Base-by-base conservation (phyloP, 2,888 invertebrate species). In the Rotaria macrura region DNA sequence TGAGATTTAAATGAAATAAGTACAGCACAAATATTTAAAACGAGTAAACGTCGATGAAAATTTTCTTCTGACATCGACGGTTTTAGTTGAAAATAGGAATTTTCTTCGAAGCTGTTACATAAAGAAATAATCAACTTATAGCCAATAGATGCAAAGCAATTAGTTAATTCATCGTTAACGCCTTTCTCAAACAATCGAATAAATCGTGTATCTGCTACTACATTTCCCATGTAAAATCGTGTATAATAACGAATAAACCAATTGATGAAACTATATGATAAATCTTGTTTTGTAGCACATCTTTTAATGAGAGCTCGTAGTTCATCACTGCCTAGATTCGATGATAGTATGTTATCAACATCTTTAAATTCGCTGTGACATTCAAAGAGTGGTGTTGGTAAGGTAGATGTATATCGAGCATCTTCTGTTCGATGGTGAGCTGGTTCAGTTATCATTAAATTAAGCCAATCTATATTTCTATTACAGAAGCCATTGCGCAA, bases 171-270 rank as follows among this genome's bases (percentile, higher is more conserved):
- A 10, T 79, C 9, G 3, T n/a, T 40, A 14, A 79, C 25, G 0
- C 14, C 43, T 25, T 79, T 43, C 43, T 79, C 79, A n/a, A 79
- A 43, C n/a, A 43, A 43, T 43, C 43, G 43, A 3, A 14, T 23
- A 79, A n/a, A 79, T n/a, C n/a, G 25, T 25, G 25, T 79, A 43
- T 79, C n/a, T 12, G n/a, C 12, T 25, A 2, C 4, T 25, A 0
- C 5, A 23, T 43, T 10, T 6, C n/a, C 25, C 4, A 65, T 20
- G 43, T 79, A 79, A n/a, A 43, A 79, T 4, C 43, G 43, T 25
- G 79, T 25, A 43, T 79, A 79, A n/a, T 79, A 79, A n/a, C 43
- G 79, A 43, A 79, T 79, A 43, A 79, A 79, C 79, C 79, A 79
- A 1, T 43, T 40, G n/a, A 43, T 25, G 43, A 79, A 79, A 43